Evolutionary conservation across 2,888 invertebrate species (phyloP).

Genomic region (Nymphalis c-album): DNA sequence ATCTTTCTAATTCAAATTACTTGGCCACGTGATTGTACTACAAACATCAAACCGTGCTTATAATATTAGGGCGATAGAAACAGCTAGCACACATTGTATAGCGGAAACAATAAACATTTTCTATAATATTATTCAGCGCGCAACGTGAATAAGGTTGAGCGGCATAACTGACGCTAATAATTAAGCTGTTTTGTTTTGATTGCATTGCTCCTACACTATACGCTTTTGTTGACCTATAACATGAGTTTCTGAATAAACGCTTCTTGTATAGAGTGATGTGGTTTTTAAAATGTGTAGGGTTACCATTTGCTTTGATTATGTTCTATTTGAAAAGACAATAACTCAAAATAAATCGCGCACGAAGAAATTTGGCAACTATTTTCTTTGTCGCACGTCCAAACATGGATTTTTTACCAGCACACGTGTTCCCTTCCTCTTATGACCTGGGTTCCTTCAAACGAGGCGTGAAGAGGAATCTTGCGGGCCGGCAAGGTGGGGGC

Average conservation of each 20-base stretch:
- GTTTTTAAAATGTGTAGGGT: too few relatives aligned
- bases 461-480: too few relatives aligned
- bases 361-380: too few relatives aligned
- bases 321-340: too few relatives aligned
- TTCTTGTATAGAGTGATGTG: neutral
- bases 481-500: too few relatives aligned
- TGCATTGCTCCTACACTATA: conserved; percentile 1
- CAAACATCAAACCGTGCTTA: conserved; percentile 2
- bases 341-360: too few relatives aligned
- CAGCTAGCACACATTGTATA: conserved; percentile 3
- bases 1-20: conserved; percentile 8
- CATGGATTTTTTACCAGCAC: too few relatives aligned
- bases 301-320: too few relatives aligned
- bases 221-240: neutral
- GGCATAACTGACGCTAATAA: neutral
- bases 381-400: too few relatives aligned
- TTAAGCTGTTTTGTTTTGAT: conserved; percentile 8
- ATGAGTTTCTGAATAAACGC: conserved; percentile 4
- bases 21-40: conserved; percentile 1
- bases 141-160: conserved; percentile 8
- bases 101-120: conserved; percentile 14
- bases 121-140: conserved; percentile 11
- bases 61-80: conserved; percentile 7
- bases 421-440: too few relatives aligned
- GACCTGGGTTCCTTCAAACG: too few relatives aligned